phyloP scores from a whole-genome alignment of 30 jellyfish, hydroid and myxozoan species.

The Turritopsis dohrnii region DNA sequence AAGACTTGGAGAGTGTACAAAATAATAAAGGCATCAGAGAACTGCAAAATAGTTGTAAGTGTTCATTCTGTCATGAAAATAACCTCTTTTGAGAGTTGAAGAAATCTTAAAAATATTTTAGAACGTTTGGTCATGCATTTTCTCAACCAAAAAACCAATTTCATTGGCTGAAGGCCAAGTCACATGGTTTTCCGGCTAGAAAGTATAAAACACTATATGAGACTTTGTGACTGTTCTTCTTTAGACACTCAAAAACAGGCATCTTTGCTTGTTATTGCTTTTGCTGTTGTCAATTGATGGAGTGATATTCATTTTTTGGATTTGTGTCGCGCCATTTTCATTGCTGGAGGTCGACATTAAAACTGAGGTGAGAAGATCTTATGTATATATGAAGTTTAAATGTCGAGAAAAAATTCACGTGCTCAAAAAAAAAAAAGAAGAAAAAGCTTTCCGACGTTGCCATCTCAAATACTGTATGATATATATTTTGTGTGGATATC shows the following conservation, averaged over 20 bases:
- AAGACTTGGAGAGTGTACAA: background rate
- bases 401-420: background rate
- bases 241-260: constrained; percentile 68
- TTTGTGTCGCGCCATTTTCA: constrained; percentile 48
- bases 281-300: constrained; percentile 49
- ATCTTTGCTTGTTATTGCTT: constrained; percentile 47
- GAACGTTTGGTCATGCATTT: background rate
- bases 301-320: constrained; percentile 38
- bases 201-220: background rate
- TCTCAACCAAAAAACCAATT: no score
- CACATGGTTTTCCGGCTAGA: background rate
- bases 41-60: background rate
- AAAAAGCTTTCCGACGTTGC: no score
- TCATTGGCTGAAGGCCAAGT: no score
- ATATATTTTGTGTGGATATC: no score
- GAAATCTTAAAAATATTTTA: background rate
- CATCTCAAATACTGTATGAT: no score
- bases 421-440: no score
- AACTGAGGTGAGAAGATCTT: constrained; percentile 5
- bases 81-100: no score
- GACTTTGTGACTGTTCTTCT: background rate
- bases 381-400: background rate
- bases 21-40: background rate
- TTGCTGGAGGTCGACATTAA: constrained; percentile 36
- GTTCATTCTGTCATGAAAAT: no score